Evolutionary conservation across 2,888 invertebrate genomes (phyloP).

Genomic region (Drepana falcataria): DNA sequence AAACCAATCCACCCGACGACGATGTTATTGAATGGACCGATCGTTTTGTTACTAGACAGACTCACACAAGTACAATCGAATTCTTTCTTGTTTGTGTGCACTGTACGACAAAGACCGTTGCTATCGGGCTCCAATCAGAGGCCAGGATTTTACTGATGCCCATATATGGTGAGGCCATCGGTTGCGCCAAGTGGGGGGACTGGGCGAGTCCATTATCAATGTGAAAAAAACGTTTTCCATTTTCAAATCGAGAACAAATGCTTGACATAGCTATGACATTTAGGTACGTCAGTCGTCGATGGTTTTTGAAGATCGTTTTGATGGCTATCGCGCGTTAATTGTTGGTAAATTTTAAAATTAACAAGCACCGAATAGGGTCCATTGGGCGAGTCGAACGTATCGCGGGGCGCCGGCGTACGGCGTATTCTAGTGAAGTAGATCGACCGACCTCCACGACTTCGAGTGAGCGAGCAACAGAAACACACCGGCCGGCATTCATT

Average conservation of each 20-base stretch:
- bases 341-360: constrained; percentile 38
- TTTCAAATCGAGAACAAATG: constrained; percentile 49
- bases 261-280: constrained; percentile 37
- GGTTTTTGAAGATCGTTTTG: constrained; percentile 45
- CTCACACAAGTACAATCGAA: constrained; percentile 31
- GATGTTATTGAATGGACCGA: constrained; percentile 47
- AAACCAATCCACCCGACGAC: constrained; percentile 1
- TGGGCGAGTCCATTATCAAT: constrained; percentile 64
- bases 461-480: constrained; percentile 51
- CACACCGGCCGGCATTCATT: constrained; percentile 68
- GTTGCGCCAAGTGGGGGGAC: constrained; percentile 70
- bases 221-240: constrained; percentile 47
- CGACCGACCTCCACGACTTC: constrained; percentile 46
- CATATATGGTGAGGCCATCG: constrained; percentile 89
- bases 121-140: constrained; percentile 80
- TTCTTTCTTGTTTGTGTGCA: constrained; percentile 37
- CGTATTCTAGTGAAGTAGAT: constrained; percentile 61
- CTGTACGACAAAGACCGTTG: constrained; percentile 72
- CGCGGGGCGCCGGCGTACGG: constrained; percentile 56
- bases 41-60: constrained; percentile 41
- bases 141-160: constrained; percentile 84
- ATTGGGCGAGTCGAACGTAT: constrained; percentile 57
- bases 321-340: constrained; percentile 31
- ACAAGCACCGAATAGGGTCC: constrained; percentile 53
- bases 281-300: constrained; percentile 26